Evolutionary conservation across 2,113 vertebrate species (phyloP).

Genomic region (Ameiurus melas): DNA sequence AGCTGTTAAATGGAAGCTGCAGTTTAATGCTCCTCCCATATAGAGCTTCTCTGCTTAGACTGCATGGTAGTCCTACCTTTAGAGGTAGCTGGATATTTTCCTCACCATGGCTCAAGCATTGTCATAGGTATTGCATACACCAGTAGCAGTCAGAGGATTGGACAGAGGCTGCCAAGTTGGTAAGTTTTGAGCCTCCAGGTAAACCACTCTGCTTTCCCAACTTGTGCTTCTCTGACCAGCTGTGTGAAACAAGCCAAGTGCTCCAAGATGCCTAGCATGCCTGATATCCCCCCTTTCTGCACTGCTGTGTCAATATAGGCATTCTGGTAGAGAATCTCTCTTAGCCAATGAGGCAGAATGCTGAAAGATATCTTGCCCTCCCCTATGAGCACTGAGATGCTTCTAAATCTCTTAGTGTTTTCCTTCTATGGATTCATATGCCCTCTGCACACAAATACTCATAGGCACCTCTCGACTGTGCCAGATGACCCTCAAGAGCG

Average conservation of each 20-base stretch:
- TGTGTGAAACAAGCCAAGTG: not conserved
- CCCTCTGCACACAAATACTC: not conserved
- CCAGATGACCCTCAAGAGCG: not conserved
- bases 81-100: not conserved
- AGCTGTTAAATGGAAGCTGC: not conserved
- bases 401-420: not conserved
- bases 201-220: not conserved
- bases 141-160: not conserved
- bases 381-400: not conserved
- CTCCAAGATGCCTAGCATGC: not conserved
- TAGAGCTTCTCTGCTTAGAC: not conserved
- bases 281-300: not conserved
- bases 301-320: not conserved
- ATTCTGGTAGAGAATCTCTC: not conserved
- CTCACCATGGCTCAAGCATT: not conserved
- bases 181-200: not conserved
- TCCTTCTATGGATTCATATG: not conserved
- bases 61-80: not conserved
- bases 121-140: not conserved
- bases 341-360: not conserved
- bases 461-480: not conserved
- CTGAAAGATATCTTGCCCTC: not conserved
- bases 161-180: not conserved
- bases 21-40: not conserved
- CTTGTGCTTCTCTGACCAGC: not conserved